Evolutionary conservation across 1,140 invertebrate species (phyloP), one percentile per base, ranked within the genome.

Genomic region (Pseudomyrmex flavicornis): DNA sequence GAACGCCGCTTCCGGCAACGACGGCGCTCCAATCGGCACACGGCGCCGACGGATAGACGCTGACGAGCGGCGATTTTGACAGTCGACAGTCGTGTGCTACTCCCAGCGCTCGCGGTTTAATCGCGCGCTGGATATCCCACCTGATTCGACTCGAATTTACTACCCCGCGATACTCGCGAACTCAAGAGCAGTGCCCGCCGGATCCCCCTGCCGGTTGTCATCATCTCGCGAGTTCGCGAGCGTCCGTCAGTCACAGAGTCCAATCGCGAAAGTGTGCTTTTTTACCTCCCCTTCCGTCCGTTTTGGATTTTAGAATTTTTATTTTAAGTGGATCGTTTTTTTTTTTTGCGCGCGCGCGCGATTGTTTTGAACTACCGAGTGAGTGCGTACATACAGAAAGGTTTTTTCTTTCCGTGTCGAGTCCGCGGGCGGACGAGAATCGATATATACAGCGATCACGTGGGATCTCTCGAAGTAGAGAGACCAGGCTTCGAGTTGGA

Each of bases 1-100:
- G 73, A 85, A 68, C 59, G 72, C 69, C 88, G 89, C 89, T 91
- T 90, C 88, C 88, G 90, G 88, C 87, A 82, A 85, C 84, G 82
- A 73, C 61, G 84, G 74, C 83, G 82, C 74, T 85, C 88, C 88
- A 89, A 89, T 89, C 72, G 82, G 65, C 88, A 83, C 46, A 63
- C 85, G 75, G 68, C 68, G 68, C 62, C 88, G 82, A 87, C 86
- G 88, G 82, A 88, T 90, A 85, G 86, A 85, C 83, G 77, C 74
- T 72, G 84, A 82, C 84, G 82, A 77, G 75, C 84, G 84, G 72
- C 83, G 83, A 86, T 86, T 88, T 88, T 89, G 89, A 87, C 88
- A 86, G 82, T 88, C 87, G 85, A 63, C 87, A 82, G 17, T 75
- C 50, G 84, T 74, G 84, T 74, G 61, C 73, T 85, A 66, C 79